A percentile compares a stretch with the other conserved stretches of the same genome.
Conservation (phyloP, 2,113 vertebrate genomes). For the Choloepus hoffmanni region DNA sequence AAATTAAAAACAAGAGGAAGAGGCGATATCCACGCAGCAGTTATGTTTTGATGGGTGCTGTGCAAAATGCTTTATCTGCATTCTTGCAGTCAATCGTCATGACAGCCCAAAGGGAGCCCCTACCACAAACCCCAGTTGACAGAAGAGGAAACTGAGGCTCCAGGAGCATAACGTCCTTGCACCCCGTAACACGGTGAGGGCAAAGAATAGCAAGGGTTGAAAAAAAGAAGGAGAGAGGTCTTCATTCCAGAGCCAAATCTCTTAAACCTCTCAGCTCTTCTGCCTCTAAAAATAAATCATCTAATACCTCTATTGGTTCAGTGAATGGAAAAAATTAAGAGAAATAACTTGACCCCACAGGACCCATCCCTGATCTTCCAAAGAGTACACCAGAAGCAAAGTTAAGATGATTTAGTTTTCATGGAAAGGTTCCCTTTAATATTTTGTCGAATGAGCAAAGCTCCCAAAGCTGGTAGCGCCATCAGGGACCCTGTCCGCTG, state of each 20-base stretch:
- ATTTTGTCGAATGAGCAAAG: background rate
- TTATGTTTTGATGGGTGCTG: accelerated
- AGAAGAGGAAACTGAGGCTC: background rate
- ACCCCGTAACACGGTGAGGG: background rate
- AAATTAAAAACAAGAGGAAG: accelerated
- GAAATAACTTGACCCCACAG: background rate
- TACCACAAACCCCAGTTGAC: background rate
- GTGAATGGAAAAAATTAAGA: background rate
- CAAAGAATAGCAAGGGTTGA: background rate
- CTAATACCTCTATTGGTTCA: background rate
- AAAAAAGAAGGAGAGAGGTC: background rate
- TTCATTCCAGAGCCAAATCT: background rate
- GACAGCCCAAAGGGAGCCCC: background rate
- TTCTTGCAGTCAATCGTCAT: background rate
- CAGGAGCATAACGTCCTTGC: accelerated
- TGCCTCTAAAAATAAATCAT: background rate
- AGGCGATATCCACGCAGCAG: accelerated
- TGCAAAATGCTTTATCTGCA: accelerated
- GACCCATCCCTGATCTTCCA: background rate
- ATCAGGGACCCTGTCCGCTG: too few relatives aligned
- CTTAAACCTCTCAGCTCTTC: background rate
- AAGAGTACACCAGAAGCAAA: accelerated
- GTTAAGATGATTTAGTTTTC: background rate
- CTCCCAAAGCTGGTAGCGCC: background rate
- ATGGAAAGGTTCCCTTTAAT: background rate